Evolutionary conservation across 2,113 vertebrate genomes (phyloP).

Genomic region (Epinephelus fuscoguttatus): DNA sequence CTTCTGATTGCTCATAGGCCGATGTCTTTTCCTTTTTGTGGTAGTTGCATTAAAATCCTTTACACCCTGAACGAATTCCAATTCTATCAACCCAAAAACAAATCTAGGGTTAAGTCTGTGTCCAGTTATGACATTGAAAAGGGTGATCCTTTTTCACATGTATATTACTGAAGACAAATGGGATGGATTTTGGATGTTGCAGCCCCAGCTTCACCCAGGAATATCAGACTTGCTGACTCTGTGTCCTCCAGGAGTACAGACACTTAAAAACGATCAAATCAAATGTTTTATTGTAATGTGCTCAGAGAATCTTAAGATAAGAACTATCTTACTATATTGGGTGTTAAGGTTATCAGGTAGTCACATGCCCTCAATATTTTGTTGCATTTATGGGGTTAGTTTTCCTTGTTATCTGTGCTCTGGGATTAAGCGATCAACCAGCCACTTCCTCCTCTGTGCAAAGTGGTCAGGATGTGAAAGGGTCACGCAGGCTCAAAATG

Average conservation of each 20-base stretch:
- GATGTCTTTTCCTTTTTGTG: background rate
- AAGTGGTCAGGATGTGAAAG: conserved; percentile 13
- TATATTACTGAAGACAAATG: background rate
- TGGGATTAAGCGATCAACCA: background rate
- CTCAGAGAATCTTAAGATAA: background rate
- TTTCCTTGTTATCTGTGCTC: background rate
- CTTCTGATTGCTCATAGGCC: background rate
- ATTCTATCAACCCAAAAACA: background rate
- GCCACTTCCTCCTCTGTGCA: background rate
- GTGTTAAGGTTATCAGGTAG: background rate
- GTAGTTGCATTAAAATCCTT: background rate
- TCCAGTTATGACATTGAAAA: background rate
- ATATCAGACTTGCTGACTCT: too few species aligned
- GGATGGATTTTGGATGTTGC: too few species aligned
- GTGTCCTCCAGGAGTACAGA: too few species aligned
- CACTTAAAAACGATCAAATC: too few species aligned
- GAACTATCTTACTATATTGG: background rate
- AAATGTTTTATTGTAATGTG: background rate
- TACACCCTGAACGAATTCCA: background rate
- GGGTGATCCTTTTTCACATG: background rate
- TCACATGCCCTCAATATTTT: background rate
- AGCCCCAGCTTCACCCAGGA: background rate
- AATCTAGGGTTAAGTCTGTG: background rate
- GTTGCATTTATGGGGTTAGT: background rate
- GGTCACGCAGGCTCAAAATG: conserved; percentile 25